These are phyloP conservation scores for Cetoscarus ocellatus DNA, from an alignment of 2,797 vertebrate species.

Conservation along the genomic window DNA sequence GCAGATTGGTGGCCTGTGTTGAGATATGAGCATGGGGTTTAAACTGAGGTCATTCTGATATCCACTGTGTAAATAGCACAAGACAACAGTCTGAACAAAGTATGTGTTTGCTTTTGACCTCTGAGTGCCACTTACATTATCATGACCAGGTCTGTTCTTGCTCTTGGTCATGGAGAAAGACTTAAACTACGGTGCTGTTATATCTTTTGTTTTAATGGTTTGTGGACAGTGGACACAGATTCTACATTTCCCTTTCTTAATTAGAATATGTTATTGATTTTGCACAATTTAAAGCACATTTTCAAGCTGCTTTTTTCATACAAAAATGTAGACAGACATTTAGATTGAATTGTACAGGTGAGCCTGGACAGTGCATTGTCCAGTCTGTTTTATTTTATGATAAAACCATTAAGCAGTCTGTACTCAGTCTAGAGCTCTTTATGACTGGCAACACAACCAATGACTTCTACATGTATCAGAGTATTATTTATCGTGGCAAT, in stretches of 20 bases:
- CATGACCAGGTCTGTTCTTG: neutral
- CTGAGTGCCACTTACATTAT: neutral
- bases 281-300: too few relatives aligned
- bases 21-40: neutral
- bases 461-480: too few relatives aligned
- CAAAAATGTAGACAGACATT: too few relatives aligned
- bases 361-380: too few relatives aligned
- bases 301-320: neutral
- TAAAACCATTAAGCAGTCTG: too few relatives aligned
- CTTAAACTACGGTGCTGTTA: neutral
- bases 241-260: neutral
- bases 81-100: neutral
- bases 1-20: neutral
- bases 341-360: too few relatives aligned
- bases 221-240: neutral
- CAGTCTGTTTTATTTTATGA: too few relatives aligned
- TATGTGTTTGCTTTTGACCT: too few relatives aligned
- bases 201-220: neutral
- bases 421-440: too few relatives aligned
- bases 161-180: neutral
- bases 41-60: conserved; percentile 5
- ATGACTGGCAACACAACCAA: too few relatives aligned
- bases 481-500: too few relatives aligned
- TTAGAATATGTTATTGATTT: too few relatives aligned
- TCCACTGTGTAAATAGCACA: neutral